Evolutionary conservation across 2,888 invertebrate species (phyloP).

Genomic region (Sphaerophoria rueppellii): DNA sequence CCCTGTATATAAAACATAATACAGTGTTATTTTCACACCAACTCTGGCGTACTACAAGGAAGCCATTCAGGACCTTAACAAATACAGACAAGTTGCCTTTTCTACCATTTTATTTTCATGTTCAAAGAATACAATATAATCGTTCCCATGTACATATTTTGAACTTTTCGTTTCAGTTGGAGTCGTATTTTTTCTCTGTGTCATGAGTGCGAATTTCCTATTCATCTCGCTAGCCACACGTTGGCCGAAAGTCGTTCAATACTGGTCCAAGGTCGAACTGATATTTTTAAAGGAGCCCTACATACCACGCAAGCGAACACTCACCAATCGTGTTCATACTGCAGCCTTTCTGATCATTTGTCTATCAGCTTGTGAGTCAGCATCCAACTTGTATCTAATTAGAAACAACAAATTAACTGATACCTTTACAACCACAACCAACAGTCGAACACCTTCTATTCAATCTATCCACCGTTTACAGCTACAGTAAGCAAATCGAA

Average conservation of each 20-base stretch:
- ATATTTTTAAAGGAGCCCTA: slow-evolving; percentile 79
- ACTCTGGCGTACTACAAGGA: no score
- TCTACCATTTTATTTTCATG: no score
- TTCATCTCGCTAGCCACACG: slow-evolving; percentile 78
- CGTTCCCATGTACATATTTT: no score
- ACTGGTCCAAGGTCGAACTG: slow-evolving; percentile 79
- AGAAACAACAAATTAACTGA: no score
- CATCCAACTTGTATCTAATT: neutral
- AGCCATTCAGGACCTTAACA: no score
- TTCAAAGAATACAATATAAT: no score
- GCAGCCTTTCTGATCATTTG: slow-evolving; percentile 76
- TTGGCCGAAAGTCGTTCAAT: slow-evolving; percentile 79
- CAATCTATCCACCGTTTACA: slow-evolving; percentile 75
- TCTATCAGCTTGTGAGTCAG: slow-evolving; percentile 75
- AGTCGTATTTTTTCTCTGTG: slow-evolving; percentile 78
- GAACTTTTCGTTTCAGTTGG: slow-evolving; percentile 75
- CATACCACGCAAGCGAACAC: slow-evolving; percentile 74
- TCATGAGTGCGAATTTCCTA: slow-evolving; percentile 76
- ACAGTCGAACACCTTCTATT: slow-evolving; percentile 79
- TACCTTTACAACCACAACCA: no score
- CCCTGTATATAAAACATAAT: no score
- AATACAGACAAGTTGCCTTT: no score
- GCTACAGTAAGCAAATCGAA: slow-evolving; percentile 72
- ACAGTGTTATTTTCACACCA: no score
- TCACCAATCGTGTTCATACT: slow-evolving; percentile 76